Base-by-base conservation (phyloP, 2,888 invertebrate genomes). In the Gandaritis pyraliata region DNA sequence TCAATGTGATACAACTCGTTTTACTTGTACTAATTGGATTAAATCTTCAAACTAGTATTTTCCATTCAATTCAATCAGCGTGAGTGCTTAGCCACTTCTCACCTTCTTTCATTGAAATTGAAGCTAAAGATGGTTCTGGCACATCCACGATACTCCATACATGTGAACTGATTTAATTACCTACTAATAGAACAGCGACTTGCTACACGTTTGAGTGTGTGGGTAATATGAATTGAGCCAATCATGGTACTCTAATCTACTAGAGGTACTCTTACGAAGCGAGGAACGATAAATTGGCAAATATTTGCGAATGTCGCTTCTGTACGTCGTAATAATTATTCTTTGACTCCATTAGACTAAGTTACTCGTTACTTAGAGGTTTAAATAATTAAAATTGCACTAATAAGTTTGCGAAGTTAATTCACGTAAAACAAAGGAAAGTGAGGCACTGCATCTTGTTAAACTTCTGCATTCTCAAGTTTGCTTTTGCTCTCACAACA, bases 401-500 rank as follows among this genome's bases (percentile, higher is more conserved):
- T 54, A 39, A 55, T 33, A 43, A 59, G 52, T 57, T 57, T 36
- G 39, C 52, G 39, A 56, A 59, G 55, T 63, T 47, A 30, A 47
- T 63, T 51, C 58, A 39, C n/a, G 13, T 41, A 33, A 5, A 33
- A 10, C 2, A 23, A 6, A 5, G 46, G 46, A 46, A 46, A 38
- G 16, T 18, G 38, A 57, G 15, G 16, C 33, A 49, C 15, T 5
- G 36, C 49, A 49, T 58, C 46, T 43, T 45, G 52, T 59, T 12
- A 29, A 58, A 55, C 43, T 59, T 60, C 45, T 61, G 54, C 30
- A 50, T 45, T 51, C 58, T 33, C 55, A 45, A 55, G 59, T 64
- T 56, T 64, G 55, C 52, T 64, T n/a, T n/a, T n/a, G n/a, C 52
- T 52, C 38, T 8, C 56, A 59, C 58, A 45, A 58, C 39, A 52